These are phyloP conservation scores for Lordiphosa collinella DNA, from an alignment of 1,140 invertebrate species.

Conservation along the genomic window DNA sequence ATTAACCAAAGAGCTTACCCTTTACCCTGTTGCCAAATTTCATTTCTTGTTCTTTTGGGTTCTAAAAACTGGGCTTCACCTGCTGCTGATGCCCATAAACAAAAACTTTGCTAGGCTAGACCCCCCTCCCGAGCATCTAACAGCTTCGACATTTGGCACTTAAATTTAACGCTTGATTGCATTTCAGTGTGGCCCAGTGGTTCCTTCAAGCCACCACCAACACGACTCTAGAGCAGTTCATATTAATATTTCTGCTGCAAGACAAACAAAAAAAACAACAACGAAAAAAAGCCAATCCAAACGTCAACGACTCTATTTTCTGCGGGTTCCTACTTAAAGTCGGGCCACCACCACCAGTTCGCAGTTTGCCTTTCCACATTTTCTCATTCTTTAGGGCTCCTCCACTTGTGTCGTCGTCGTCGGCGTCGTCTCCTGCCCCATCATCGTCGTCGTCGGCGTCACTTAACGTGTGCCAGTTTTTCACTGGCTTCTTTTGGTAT, in stretches of 20 bases:
- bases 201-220: slow-evolving; percentile 7
- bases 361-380: slow-evolving; percentile 29
- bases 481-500: slow-evolving; percentile 61
- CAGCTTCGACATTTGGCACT: slow-evolving; percentile 73
- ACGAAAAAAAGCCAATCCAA: slow-evolving; percentile 43
- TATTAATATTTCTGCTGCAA: slow-evolving; percentile 36
- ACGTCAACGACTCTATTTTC: slow-evolving; percentile 72
- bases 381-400: slow-evolving; percentile 32
- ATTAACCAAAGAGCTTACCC: no score
- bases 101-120: slow-evolving; percentile 36
- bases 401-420: slow-evolving; percentile 17
- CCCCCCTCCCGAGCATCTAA: slow-evolving; percentile 55
- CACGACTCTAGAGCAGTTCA: background rate
- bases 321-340: slow-evolving; percentile 51
- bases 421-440: no score
- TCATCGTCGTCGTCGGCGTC: slow-evolving; percentile 20
- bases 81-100: slow-evolving; percentile 11
- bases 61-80: slow-evolving; percentile 30
- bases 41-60: slow-evolving; percentile 28
- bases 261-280: background rate
- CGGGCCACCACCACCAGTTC: slow-evolving; percentile 21
- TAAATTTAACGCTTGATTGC: slow-evolving; percentile 76
- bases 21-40: slow-evolving; percentile 33
- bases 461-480: slow-evolving; percentile 72
- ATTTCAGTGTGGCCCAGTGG: slow-evolving; percentile 27